A percentile compares a stretch with the other conserved stretches of the same genome.
These are phyloP conservation scores for Rutilus rutilus DNA, from an alignment of 2,113 vertebrate species.

Conservation along the genomic window DNA sequence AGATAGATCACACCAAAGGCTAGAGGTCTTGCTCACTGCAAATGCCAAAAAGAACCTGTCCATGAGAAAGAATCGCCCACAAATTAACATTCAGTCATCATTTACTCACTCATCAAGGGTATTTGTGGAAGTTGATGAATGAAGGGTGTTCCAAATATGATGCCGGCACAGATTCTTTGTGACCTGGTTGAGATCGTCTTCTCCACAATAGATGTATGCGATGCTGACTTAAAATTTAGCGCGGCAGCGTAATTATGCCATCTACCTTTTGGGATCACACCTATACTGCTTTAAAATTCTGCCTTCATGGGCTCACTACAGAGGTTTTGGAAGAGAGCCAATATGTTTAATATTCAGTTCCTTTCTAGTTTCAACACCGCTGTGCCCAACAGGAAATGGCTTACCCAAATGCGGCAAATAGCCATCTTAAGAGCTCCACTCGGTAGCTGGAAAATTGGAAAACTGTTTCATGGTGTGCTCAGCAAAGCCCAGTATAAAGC, in stretches of 20 bases:
- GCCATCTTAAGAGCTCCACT: constrained; percentile 25
- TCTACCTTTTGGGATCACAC: not conserved
- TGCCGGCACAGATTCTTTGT: not conserved
- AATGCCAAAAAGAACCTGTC: not conserved
- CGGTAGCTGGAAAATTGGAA: constrained; percentile 15
- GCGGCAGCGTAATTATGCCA: not conserved
- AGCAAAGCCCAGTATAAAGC: constrained; percentile 28
- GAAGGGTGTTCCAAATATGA: not conserved
- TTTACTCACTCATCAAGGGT: not conserved
- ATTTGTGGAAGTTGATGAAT: not conserved
- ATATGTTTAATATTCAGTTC: constrained; percentile 7
- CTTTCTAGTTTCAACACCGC: constrained; percentile 10
- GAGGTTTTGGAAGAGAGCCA: not conserved
- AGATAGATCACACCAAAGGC: not conserved
- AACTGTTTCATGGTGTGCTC: constrained; percentile 25
- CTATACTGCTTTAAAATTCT: constrained; percentile 25
- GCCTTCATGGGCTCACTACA: not conserved
- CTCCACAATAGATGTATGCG: too few species aligned
- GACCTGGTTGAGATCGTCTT: not conserved
- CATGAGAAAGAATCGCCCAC: not conserved
- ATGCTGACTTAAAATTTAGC: not conserved
- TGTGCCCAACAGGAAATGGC: constrained; percentile 18
- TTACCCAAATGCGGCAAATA: constrained; percentile 23
- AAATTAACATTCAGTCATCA: not conserved
- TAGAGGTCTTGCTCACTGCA: not conserved